Evolutionary conservation across 2,888 invertebrate species (phyloP), one percentile per base, ranked within the genome.

Genomic region (Drosophila peninsularis): DNA sequence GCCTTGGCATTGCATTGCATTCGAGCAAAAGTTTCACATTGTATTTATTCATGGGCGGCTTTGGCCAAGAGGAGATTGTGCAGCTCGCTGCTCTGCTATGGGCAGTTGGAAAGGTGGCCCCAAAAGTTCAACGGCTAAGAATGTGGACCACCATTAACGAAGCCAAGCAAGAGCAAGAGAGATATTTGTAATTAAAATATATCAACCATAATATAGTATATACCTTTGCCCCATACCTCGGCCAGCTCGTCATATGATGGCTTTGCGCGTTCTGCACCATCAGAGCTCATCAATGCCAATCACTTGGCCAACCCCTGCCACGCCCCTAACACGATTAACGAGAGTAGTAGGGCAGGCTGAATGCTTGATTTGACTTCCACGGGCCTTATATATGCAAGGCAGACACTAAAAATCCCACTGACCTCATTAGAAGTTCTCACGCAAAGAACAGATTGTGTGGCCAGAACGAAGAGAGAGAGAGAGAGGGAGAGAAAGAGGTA

Each of bases 391-490:
- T 42, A 56, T 62, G 65, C 57, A 60, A 58, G 37, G 52, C 68
- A 74, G 41, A 64, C 45, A 64, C 77, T 66, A 58, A 75, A 75
- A 77, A 88, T 79, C 79, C 64, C 66, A 64, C 30, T 87, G 87
- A 87, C 90, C 89, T 75, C 88, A 82, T 88, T 87, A 69, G 70
- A 71, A 71, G 57, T 87, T 87, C 87, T 88, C 90, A 89, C 87
- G 86, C 88, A 62, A 88, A 89, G 75, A 72, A 65, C 56, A 54
- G 61, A 58, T 42, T 14, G 64, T 27, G 57, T 45, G 24, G n/a
- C 14, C 32, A 32, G 42, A 56, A 41, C 45, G 32, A 57, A 41
- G n/a, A n/a, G 45, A 27, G 5, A 11, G 49, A 34, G 50, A 30
- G 49, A 36, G 58, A 61, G 44, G 14, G 24, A 9, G 24, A n/a